phyloP scores from a whole-genome alignment of 2,113 vertebrate species.

The Apistogramma diplotaenia region DNA sequence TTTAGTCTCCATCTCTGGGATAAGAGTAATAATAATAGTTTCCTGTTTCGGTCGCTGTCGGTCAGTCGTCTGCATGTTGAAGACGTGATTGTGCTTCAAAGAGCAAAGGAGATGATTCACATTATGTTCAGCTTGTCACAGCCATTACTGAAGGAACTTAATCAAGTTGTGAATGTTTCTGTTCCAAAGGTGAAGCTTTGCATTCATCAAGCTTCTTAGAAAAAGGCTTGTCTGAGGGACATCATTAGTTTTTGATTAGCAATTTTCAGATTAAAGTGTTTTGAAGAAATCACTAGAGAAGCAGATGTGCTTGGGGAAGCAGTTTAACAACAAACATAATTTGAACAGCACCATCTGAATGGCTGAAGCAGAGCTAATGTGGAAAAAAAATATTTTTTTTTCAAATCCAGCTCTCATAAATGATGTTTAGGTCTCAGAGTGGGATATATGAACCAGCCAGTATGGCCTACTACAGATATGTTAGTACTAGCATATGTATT shows the following conservation, averaged over 20 bases:
- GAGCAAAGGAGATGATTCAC: not conserved
- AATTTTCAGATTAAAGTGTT: not conserved
- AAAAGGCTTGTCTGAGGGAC: not conserved
- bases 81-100: not conserved
- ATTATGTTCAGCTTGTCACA: not conserved
- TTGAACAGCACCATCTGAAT: too few species aligned
- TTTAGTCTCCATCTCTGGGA: not conserved
- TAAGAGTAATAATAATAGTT: not conserved
- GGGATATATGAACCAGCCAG: too few species aligned
- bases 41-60: conserved; percentile 14
- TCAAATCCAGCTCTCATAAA: too few species aligned
- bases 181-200: not conserved
- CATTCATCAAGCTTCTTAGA: not conserved
- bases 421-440: too few species aligned
- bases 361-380: too few species aligned
- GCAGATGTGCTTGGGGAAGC: not conserved
- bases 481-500: too few species aligned
- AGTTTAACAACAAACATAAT: not conserved
- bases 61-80: not conserved
- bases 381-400: too few species aligned
- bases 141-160: conserved; percentile 9
- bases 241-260: conserved; percentile 2
- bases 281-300: not conserved
- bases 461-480: too few species aligned
- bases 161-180: conserved; percentile 6